These are phyloP conservation scores for Macrobrachium nipponense DNA, from an alignment of 1,140 invertebrate genomes.

Conservation along the genomic window DNA sequence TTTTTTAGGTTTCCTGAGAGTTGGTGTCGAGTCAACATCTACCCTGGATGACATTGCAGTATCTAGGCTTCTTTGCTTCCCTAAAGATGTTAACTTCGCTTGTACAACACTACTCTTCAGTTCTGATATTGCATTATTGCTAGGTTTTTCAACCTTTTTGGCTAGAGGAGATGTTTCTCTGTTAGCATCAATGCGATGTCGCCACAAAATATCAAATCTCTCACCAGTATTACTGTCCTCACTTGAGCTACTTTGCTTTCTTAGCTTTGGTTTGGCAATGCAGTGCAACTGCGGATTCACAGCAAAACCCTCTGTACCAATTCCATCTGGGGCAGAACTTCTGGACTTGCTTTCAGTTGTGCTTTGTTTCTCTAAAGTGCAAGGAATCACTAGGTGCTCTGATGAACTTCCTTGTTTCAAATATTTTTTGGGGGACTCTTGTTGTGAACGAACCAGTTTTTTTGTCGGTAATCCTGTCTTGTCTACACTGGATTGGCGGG, in stretches of 20 bases:
- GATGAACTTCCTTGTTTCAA: conserved; percentile 21
- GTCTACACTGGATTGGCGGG: too few species aligned
- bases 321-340: conserved; percentile 30
- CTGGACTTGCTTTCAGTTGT: conserved; percentile 19
- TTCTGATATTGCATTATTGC: background rate
- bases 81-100: too few species aligned
- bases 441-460: background rate
- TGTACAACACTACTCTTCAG: background rate
- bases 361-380: too few species aligned
- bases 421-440: background rate
- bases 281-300: background rate
- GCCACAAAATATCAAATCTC: conserved; percentile 53
- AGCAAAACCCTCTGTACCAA: too few species aligned
- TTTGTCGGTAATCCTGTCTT: background rate
- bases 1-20: too few species aligned
- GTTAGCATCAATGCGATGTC: conserved; percentile 13
- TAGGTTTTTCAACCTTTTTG: background rate
- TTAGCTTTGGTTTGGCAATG: background rate
- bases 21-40: too few species aligned
- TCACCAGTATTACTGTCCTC: conserved; percentile 19
- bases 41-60: too few species aligned
- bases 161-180: conserved; percentile 35
- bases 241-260: conserved; percentile 36
- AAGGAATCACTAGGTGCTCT: too few species aligned
- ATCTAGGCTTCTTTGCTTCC: too few species aligned